phyloP scores from a whole-genome alignment of 2,797 vertebrate genomes.

The Sandelia bainsii region DNA sequence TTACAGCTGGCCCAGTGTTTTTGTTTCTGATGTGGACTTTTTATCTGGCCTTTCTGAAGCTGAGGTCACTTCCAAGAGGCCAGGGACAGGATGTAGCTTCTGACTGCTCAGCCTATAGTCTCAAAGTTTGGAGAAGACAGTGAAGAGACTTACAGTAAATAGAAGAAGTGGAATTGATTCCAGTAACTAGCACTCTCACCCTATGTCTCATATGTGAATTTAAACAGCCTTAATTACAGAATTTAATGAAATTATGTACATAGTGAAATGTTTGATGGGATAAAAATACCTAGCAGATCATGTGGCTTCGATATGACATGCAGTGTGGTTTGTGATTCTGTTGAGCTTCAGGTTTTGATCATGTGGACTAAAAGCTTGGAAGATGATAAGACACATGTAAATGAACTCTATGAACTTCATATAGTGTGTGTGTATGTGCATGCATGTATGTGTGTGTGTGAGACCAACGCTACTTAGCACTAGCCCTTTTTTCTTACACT shows the following conservation, averaged over 20 bases:
- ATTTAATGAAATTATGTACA: conserved; percentile 40
- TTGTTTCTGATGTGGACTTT: conserved; percentile 77
- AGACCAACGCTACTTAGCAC: neutral
- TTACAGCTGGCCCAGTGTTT: conserved; percentile 73
- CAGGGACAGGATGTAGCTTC: conserved; percentile 79
- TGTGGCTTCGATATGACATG: conserved; percentile 47
- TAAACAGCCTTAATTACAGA: conserved; percentile 32
- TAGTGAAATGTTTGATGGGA: conserved; percentile 43
- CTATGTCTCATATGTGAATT: conserved; percentile 42
- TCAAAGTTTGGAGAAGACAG: conserved; percentile 18
- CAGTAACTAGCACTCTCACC: conserved; percentile 22
- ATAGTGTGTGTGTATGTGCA: neutral
- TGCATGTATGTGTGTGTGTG: conserved; percentile 1
- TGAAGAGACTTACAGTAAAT: conserved; percentile 13
- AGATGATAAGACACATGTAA: conserved; percentile 29
- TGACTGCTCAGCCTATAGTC: conserved; percentile 51
- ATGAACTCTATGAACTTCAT: conserved; percentile 29
- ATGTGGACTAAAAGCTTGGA: conserved; percentile 29
- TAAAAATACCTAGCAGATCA: conserved; percentile 38
- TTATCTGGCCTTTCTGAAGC: conserved; percentile 78
- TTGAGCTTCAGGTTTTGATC: conserved; percentile 47
- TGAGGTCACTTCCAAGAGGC: conserved; percentile 84
- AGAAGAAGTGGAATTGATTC: conserved; percentile 17
- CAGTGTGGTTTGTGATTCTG: conserved; percentile 40
- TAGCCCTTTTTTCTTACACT: neutral